Conservation (phyloP, 2,113 vertebrate genomes). For the Zootoca vivipara region DNA sequence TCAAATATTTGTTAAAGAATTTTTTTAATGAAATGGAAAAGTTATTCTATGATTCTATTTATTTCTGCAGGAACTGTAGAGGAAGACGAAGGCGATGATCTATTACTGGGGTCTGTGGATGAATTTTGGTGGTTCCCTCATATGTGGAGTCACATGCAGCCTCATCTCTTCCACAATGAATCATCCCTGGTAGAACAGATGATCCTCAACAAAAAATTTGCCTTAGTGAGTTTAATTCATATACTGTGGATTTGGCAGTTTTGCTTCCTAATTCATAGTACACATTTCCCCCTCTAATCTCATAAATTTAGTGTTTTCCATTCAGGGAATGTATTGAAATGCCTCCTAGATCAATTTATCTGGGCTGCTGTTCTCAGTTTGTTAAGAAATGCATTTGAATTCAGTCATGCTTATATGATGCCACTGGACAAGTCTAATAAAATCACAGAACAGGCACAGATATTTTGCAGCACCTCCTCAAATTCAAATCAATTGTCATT, state of each 20-base stretch:
- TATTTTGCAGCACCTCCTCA: neutral
- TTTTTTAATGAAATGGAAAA: neutral
- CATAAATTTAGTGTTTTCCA: neutral
- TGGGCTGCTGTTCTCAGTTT: neutral
- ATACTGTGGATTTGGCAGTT: neutral
- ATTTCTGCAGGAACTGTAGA: slow-evolving; percentile 83
- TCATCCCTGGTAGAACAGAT: slow-evolving; percentile 96
- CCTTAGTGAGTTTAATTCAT: slow-evolving; percentile 84
- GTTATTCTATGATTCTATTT: neutral
- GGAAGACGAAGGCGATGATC: slow-evolving; percentile 93
- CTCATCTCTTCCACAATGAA: slow-evolving; percentile 97
- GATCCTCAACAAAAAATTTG: slow-evolving; percentile 98
- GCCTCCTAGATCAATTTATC: neutral
- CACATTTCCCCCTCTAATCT: neutral
- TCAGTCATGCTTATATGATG: neutral
- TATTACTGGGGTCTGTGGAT: slow-evolving; percentile 87
- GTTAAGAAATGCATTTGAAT: neutral
- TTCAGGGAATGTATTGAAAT: neutral
- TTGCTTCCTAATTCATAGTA: neutral
- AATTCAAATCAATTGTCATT: neutral
- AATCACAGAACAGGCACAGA: neutral
- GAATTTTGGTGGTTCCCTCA: slow-evolving; percentile 99
- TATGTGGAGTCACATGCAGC: slow-evolving; percentile 99
- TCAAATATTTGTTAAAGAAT: neutral
- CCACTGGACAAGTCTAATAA: neutral